Conservation (phyloP, 1,140 invertebrate species). For the Maniola jurtina region DNA sequence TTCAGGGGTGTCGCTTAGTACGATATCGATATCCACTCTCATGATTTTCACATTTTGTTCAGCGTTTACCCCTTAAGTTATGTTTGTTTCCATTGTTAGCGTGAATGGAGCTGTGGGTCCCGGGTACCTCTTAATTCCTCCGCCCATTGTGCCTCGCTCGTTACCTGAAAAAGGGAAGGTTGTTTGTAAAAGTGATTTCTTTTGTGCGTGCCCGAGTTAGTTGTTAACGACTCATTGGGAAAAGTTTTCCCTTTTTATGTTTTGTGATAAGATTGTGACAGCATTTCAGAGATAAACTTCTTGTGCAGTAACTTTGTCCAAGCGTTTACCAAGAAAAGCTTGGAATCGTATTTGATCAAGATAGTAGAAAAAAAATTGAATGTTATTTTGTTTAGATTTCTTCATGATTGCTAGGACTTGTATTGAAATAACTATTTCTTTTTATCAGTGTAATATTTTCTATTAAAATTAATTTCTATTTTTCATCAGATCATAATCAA, state of each 20-base stretch:
- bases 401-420: no score
- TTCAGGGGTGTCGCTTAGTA: conserved; percentile 50
- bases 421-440: no score
- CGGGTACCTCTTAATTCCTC: conserved; percentile 32
- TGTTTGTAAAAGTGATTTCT: conserved; percentile 42
- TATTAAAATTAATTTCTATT: no score
- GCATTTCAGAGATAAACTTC: background rate
- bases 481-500: no score
- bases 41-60: conserved; percentile 64
- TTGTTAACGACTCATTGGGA: conserved; percentile 31
- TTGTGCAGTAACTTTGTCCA: background rate
- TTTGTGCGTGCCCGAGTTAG: conserved; percentile 37
- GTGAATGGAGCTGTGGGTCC: conserved; percentile 40
- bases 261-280: conserved; percentile 17
- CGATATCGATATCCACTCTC: conserved; percentile 56
- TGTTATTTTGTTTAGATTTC: no score
- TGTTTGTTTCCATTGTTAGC: conserved; percentile 54
- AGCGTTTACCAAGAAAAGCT: background rate
- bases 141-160: conserved; percentile 46
- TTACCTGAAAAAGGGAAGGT: conserved; percentile 52
- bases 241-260: conserved; percentile 25
- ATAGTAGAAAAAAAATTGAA: no score
- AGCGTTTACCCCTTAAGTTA: conserved; percentile 44
- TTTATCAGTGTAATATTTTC: no score
- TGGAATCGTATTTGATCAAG: no score